Evolutionary conservation across 2,113 vertebrate species (phyloP).

Genomic region (Empidonax traillii): DNA sequence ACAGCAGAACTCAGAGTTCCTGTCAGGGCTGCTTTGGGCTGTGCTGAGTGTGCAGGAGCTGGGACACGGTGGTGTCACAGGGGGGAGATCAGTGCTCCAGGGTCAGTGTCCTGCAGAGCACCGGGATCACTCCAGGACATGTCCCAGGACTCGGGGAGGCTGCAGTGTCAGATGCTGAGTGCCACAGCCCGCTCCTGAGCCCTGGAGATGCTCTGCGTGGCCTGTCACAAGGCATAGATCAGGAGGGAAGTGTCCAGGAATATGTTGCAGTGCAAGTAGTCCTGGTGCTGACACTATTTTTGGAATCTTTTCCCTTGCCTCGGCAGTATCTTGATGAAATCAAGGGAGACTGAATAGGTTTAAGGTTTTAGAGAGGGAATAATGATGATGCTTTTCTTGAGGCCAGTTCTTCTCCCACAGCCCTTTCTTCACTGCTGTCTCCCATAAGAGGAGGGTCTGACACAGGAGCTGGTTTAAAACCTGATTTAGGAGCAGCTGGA

Average conservation of each 20-base stretch:
- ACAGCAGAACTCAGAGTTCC: neutral
- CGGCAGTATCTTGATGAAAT: slow-evolving; percentile 7
- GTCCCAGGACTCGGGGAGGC: neutral
- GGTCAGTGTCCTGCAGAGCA: neutral
- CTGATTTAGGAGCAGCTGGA: neutral
- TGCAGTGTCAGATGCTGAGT: neutral
- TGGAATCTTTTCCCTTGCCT: neutral
- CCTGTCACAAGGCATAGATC: neutral
- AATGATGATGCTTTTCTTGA: neutral
- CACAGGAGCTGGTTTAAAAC: neutral
- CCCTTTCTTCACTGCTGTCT: neutral
- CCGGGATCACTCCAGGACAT: neutral
- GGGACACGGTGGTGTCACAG: neutral
- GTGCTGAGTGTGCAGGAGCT: neutral
- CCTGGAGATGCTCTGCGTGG: neutral
- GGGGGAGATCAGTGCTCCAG: neutral
- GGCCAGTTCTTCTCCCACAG: neutral
- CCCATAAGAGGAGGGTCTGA: neutral
- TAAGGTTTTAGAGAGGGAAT: neutral
- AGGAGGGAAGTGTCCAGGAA: neutral
- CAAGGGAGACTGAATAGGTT: neutral
- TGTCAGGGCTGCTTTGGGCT: neutral
- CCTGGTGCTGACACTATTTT: neutral
- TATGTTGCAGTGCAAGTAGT: neutral
- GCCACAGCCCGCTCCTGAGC: neutral